A percentile compares a stretch with the other conserved stretches of the same genome.
Conservation (phyloP, 2,888 invertebrate species). For the Drosophila nigritarsus region DNA sequence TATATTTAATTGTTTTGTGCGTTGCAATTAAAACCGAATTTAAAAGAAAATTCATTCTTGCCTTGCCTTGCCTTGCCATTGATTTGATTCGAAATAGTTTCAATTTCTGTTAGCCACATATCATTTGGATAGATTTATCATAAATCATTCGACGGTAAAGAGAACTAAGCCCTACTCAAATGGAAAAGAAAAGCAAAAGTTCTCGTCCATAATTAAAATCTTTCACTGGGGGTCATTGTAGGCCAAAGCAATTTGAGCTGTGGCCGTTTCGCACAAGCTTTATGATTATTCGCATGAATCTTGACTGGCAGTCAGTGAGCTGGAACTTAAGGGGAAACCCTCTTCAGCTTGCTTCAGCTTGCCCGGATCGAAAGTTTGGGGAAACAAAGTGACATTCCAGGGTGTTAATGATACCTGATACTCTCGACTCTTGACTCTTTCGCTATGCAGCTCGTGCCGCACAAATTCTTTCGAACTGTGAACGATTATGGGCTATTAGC, state of each 20-base stretch:
- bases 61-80: slow-evolving; percentile 14
- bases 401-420: slow-evolving; percentile 58
- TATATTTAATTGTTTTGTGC: slow-evolving; percentile 59
- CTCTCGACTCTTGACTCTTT: not conserved
- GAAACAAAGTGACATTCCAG: slow-evolving; percentile 59
- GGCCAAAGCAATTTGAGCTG: slow-evolving; percentile 67
- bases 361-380: slow-evolving; percentile 44
- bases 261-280: slow-evolving; percentile 43
- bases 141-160: slow-evolving; percentile 64
- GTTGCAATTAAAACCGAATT: slow-evolving; percentile 9
- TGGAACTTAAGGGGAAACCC: slow-evolving; percentile 30
- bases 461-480: slow-evolving; percentile 31
- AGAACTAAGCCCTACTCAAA: slow-evolving; percentile 20
- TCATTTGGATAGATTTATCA: slow-evolving; percentile 45
- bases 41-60: slow-evolving; percentile 14
- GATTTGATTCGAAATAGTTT: slow-evolving; percentile 45
- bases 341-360: slow-evolving; percentile 39
- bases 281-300: slow-evolving; percentile 65
- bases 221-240: slow-evolving; percentile 44
- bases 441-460: slow-evolving; percentile 32
- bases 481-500: slow-evolving; percentile 53
- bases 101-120: slow-evolving; percentile 25
- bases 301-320: slow-evolving; percentile 53
- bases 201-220: slow-evolving; percentile 40
- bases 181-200: slow-evolving; percentile 69